phyloP scores from a whole-genome alignment of 2,113 vertebrate species.

The Ceyx cyanopectus region DNA sequence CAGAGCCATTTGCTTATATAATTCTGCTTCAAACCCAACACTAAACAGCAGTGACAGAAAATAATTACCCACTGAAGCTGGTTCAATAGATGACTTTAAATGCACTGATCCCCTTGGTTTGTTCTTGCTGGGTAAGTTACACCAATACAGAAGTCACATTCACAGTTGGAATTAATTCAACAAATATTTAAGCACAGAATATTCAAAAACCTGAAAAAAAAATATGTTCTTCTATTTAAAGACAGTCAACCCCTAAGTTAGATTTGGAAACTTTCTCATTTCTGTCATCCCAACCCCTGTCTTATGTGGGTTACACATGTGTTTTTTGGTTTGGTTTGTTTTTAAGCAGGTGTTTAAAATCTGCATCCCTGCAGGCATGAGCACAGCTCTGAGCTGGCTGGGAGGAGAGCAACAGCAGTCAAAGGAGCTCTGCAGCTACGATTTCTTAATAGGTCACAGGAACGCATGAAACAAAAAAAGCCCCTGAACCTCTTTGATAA shows the following conservation, averaged over 20 bases:
- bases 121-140: neutral
- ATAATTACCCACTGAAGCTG: neutral
- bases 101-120: neutral
- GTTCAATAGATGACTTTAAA: neutral
- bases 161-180: neutral
- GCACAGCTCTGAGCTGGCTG: neutral
- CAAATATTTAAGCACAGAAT: neutral
- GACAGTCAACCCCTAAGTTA: neutral
- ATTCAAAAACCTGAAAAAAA: neutral
- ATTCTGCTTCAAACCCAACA: neutral
- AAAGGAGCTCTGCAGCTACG: neutral
- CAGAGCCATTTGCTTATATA: neutral
- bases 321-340: neutral
- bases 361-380: neutral
- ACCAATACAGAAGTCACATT: rapidly evolving
- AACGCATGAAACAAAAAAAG: neutral
- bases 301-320: neutral
- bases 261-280: neutral
- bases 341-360: neutral
- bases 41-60: neutral
- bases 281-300: neutral
- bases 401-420: neutral
- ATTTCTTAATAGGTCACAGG: neutral
- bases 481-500: neutral
- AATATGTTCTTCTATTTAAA: neutral